These are phyloP conservation scores for Bubo scandiacus DNA, from an alignment of 2,113 vertebrate species.

Conservation along the genomic window DNA sequence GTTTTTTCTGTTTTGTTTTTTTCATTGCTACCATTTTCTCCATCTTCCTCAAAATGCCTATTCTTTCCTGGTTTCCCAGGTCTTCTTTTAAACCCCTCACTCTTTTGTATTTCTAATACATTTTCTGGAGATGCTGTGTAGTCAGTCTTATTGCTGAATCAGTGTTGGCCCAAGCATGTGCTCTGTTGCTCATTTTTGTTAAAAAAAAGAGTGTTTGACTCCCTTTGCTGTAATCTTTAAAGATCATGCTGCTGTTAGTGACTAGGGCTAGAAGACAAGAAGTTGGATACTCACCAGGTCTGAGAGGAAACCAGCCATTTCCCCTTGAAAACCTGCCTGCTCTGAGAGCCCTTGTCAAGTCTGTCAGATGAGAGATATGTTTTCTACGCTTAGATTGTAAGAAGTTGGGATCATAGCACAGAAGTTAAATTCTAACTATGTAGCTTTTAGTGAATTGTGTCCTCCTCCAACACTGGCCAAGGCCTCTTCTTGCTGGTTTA, in stretches of 20 bases:
- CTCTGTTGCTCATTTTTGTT: background rate
- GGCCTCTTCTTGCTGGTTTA: slow-evolving; percentile 6
- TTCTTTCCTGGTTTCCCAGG: background rate
- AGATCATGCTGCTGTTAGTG: background rate
- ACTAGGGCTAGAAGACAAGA: background rate
- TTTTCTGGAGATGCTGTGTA: background rate
- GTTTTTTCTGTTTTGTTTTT: background rate
- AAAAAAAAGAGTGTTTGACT: background rate
- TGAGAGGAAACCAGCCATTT: slow-evolving; percentile 48
- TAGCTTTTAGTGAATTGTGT: background rate
- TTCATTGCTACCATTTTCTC: background rate
- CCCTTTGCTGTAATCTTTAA: background rate
- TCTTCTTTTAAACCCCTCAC: background rate
- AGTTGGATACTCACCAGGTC: slow-evolving; percentile 51
- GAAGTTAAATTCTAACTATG: slow-evolving; percentile 37
- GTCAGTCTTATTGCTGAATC: background rate
- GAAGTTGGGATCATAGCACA: background rate
- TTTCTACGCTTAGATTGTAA: background rate
- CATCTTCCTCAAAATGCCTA: background rate
- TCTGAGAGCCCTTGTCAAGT: background rate
- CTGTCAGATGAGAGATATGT: background rate
- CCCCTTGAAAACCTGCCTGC: background rate
- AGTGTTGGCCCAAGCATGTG: background rate
- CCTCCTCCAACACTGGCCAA: background rate
- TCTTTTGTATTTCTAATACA: background rate